A percentile compares a stretch with the other conserved stretches of the same genome.
These are phyloP conservation scores for Erithacus rubecula DNA, from an alignment of 2,797 vertebrate genomes.

Conservation along the genomic window DNA sequence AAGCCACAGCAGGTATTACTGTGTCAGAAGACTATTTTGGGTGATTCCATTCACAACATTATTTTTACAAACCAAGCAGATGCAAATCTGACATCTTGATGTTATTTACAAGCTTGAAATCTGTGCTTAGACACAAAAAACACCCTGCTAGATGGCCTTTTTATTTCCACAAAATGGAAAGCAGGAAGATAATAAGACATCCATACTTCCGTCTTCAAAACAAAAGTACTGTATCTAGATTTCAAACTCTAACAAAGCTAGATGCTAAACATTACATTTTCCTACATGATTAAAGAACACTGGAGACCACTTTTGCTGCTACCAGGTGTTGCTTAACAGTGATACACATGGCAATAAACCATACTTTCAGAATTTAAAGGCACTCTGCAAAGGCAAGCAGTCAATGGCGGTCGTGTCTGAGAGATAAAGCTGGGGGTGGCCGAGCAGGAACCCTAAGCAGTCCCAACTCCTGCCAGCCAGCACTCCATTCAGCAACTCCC, in stretches of 20 bases:
- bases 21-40: not conserved
- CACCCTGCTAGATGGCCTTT: not conserved
- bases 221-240: not conserved
- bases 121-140: not conserved
- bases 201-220: not conserved
- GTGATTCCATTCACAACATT: not conserved
- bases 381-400: not conserved
- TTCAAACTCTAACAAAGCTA: not conserved
- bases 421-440: accelerated
- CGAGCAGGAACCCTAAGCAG: not conserved
- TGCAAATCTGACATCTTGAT: not conserved
- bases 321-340: not conserved
- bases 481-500: not conserved
- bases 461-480: not conserved
- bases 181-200: not conserved
- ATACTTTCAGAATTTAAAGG: not conserved
- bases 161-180: not conserved
- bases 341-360: not conserved
- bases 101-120: slow-evolving; percentile 4
- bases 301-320: not conserved
- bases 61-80: not conserved
- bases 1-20: not conserved
- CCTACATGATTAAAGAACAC: not conserved
- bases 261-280: not conserved
- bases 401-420: accelerated